Percentiles rank a stretch among this genome's conserved stretches.
Conservation (phyloP, 1,140 invertebrate genomes). For the Drosophila punjabiensis region DNA sequence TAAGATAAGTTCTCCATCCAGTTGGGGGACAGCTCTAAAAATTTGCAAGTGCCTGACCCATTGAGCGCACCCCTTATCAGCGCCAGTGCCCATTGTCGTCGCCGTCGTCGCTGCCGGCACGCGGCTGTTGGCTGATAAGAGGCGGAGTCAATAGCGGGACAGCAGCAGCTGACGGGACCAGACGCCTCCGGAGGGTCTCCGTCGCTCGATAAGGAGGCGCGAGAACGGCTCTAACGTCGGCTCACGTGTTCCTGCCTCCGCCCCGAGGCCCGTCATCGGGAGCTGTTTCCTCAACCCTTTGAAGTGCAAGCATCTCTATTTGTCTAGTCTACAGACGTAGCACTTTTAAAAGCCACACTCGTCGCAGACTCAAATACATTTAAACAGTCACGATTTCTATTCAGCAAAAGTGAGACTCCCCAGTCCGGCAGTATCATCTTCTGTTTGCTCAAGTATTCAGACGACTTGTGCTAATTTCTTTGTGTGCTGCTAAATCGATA, state of each 20-base stretch:
- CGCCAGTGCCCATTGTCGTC: constrained; percentile 15
- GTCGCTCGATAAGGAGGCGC: constrained; percentile 34
- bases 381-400: constrained; percentile 53
- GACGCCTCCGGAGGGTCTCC: constrained; percentile 49
- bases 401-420: constrained; percentile 28
- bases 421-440: constrained; percentile 17
- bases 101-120: constrained; percentile 55
- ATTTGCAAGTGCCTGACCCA: constrained; percentile 67
- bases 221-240: constrained; percentile 9
- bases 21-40: constrained; percentile 28
- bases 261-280: background rate
- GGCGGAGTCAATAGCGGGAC: constrained; percentile 8
- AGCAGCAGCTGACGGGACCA: constrained; percentile 41
- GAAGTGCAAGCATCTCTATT: constrained; percentile 37
- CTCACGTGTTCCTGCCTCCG: constrained; percentile 70
- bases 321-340: constrained; percentile 24
- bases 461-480: constrained; percentile 75
- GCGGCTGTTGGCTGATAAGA: constrained; percentile 68
- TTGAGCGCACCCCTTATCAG: constrained; percentile 57
- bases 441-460: constrained; percentile 75
- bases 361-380: constrained; percentile 11
- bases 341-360: constrained; percentile 10
- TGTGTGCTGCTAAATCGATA: constrained; percentile 79
- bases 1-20: constrained; percentile 39
- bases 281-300: constrained; percentile 33